Percentiles rank a stretch among this genome's conserved stretches.
phyloP scores from a whole-genome alignment of 2,888 invertebrate species.

The Clistopyga incitator region DNA sequence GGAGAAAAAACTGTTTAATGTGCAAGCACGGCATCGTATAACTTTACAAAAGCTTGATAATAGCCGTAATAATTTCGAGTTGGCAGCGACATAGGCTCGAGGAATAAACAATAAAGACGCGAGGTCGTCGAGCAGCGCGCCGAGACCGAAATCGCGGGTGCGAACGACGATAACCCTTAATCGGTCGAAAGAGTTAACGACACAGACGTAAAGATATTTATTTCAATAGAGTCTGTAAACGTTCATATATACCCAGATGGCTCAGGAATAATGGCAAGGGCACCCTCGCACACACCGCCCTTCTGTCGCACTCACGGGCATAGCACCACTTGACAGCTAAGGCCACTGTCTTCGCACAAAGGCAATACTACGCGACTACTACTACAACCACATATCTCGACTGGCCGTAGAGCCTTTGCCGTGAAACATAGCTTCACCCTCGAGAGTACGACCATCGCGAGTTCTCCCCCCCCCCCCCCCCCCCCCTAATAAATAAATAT shows the following conservation, averaged over 20 bases:
- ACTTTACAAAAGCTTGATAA: too few relatives aligned
- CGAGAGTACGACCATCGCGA: constrained; percentile 20
- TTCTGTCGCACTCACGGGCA: constrained; percentile 58
- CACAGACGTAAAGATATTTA: background rate
- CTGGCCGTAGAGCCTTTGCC: constrained; percentile 24
- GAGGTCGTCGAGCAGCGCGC: background rate
- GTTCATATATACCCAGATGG: constrained; percentile 47
- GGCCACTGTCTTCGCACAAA: constrained; percentile 73
- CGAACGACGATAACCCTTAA: background rate
- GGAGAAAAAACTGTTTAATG: too few relatives aligned
- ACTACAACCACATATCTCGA: constrained; percentile 22
- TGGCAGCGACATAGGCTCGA: background rate
- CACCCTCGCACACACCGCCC: constrained; percentile 62
- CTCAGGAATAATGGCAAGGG: constrained; percentile 47
- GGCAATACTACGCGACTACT: constrained; percentile 63
- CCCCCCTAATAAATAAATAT: constrained; percentile 4
- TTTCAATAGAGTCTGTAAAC: constrained; percentile 10
- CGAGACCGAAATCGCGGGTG: background rate
- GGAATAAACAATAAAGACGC: constrained; percentile 3
- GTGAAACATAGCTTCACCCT: constrained; percentile 40
- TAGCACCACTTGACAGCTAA: constrained; percentile 72
- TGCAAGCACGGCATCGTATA: too few relatives aligned
- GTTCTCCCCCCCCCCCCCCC: constrained; percentile 13
- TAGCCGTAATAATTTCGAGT: too few relatives aligned
- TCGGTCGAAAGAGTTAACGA: background rate